Conservation (phyloP, 2,113 vertebrate species). For the Neopipo cinnamomea region DNA sequence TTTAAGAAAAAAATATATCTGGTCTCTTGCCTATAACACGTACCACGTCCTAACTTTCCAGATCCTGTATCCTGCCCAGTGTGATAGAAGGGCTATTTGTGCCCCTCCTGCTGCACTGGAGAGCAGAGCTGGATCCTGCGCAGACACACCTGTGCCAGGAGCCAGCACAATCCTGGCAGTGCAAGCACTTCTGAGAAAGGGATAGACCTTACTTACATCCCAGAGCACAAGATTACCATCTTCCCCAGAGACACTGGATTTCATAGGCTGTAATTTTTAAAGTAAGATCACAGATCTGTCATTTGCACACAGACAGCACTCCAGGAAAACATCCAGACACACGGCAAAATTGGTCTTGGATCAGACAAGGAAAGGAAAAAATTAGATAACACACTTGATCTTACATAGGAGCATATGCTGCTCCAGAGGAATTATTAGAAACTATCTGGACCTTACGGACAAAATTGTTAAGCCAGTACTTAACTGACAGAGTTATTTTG, state of each 20-base stretch:
- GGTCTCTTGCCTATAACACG: too few relatives aligned
- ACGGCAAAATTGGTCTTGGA: not conserved
- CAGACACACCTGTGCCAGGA: not conserved
- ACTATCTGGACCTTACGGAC: not conserved
- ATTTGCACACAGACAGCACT: not conserved
- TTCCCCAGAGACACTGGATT: not conserved
- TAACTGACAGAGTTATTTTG: not conserved
- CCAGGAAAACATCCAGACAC: not conserved
- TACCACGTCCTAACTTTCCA: too few relatives aligned
- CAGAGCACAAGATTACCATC: not conserved
- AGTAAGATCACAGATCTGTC: not conserved
- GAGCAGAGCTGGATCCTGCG: not conserved
- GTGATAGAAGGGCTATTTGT: not conserved
- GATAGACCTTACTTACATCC: not conserved
- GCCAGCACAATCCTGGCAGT: not conserved
- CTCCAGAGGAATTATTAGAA: not conserved
- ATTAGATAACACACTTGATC: not conserved
- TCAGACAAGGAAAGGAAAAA: not conserved
- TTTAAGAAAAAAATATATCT: too few relatives aligned
- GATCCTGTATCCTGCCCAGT: rapidly evolving
- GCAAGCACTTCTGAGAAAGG: not conserved
- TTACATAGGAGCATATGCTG: not conserved
- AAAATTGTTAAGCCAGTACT: not conserved
- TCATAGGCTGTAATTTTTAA: not conserved
- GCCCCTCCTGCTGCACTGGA: not conserved